Conservation (phyloP, 2,797 vertebrate species). For the Halcyon badia region DNA sequence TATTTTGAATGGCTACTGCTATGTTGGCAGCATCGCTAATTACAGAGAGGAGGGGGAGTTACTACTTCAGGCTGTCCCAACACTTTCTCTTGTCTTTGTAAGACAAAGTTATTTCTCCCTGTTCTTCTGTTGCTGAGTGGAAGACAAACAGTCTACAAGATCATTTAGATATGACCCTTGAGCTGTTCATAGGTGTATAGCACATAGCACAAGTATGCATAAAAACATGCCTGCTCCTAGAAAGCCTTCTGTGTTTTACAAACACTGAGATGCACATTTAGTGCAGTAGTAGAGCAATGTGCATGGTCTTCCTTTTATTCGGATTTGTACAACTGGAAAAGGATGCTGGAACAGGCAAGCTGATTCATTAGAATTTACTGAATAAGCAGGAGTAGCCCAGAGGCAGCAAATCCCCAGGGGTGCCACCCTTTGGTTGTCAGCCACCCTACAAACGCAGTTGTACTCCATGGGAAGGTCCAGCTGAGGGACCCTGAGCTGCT, state of each 20-base stretch:
- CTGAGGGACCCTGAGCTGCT: not conserved
- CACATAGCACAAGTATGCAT: not conserved
- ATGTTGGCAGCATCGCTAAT: not conserved
- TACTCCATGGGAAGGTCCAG: rapidly evolving
- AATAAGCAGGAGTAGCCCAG: not conserved
- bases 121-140: not conserved
- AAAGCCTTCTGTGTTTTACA: not conserved
- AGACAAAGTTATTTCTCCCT: not conserved
- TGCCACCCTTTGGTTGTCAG: not conserved
- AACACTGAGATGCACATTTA: not conserved
- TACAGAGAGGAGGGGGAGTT: not conserved
- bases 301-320: not conserved
- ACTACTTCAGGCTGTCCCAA: not conserved
- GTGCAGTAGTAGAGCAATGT: not conserved
- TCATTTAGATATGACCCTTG: not conserved
- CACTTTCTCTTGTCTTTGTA: not conserved
- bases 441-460: not conserved
- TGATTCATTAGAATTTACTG: not conserved
- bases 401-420: not conserved
- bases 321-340: not conserved
- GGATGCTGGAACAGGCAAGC: not conserved
- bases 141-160: not conserved
- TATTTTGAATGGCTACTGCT: not conserved
- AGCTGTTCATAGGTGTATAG: rapidly evolving
- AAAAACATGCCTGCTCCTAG: not conserved